These are phyloP conservation scores for Tetanocera ferruginea DNA, from an alignment of 2,888 invertebrate genomes.

Conservation along the genomic window DNA sequence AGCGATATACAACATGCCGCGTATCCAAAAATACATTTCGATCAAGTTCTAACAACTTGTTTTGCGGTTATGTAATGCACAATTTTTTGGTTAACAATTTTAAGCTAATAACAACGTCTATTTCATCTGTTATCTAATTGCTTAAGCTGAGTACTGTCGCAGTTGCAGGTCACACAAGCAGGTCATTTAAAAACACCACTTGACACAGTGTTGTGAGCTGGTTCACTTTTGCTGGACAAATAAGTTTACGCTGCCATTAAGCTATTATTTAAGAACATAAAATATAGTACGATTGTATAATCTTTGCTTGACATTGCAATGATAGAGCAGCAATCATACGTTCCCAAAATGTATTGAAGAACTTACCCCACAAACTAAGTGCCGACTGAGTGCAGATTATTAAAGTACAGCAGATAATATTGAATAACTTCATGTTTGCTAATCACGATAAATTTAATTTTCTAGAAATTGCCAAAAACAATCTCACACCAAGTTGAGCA, in stretches of 20 bases:
- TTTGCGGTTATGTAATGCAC: conserved; percentile 1
- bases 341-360: neutral
- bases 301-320: too few species aligned
- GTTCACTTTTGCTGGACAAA: too few species aligned
- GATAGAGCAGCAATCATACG: too few species aligned
- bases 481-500: too few species aligned
- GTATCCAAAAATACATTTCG: conserved; percentile 31
- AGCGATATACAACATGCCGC: neutral
- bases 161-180: too few species aligned
- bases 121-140: conserved; percentile 12
- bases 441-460: too few species aligned
- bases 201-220: too few species aligned
- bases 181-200: too few species aligned
- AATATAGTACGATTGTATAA: neutral
- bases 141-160: too few species aligned
- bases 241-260: too few species aligned
- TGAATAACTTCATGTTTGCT: conserved; percentile 35
- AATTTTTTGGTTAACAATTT: neutral
- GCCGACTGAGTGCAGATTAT: conserved; percentile 46
- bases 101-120: neutral
- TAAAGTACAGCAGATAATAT: conserved; percentile 39
- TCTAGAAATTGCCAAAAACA: too few species aligned
- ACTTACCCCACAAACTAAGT: conserved; percentile 51
- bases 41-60: conserved; percentile 9
- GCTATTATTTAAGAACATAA: neutral